Percentiles rank a stretch among this genome's conserved stretches.
These are phyloP conservation scores for Lagopus muta DNA, from an alignment of 2,113 vertebrate species.

Conservation along the genomic window DNA sequence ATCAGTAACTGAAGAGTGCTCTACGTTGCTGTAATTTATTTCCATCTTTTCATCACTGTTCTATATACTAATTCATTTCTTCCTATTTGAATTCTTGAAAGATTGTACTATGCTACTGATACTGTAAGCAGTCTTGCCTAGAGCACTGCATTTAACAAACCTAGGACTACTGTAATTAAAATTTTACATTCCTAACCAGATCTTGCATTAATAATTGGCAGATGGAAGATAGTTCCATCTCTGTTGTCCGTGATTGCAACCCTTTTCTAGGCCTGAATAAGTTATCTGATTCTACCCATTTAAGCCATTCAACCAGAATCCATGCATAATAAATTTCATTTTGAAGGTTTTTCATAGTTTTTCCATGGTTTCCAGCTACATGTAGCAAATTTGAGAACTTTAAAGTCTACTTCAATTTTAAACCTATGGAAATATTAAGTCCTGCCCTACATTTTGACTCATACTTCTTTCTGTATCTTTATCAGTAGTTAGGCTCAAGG, in stretches of 20 bases:
- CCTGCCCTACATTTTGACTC: background rate
- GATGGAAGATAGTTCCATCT: background rate
- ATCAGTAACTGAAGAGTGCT: background rate
- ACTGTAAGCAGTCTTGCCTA: background rate
- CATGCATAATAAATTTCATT: background rate
- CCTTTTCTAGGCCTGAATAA: background rate
- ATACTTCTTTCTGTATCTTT: fast-evolving
- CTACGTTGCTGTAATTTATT: background rate
- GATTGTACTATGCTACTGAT: background rate
- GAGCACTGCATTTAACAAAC: background rate
- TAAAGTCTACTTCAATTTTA: background rate
- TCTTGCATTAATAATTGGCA: background rate
- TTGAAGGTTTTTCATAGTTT: background rate
- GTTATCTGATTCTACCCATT: background rate
- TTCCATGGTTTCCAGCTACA: background rate
- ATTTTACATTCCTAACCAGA: background rate
- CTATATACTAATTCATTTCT: background rate
- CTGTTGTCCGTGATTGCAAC: background rate
- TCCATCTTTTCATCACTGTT: background rate
- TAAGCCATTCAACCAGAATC: background rate
- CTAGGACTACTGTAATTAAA: background rate
- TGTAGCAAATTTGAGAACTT: background rate
- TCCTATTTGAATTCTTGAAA: background rate
- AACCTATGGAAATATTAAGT: background rate
- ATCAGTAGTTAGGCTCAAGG: background rate